Conservation (phyloP, 2,113 vertebrate genomes). For the Crotalus viridis region DNA sequence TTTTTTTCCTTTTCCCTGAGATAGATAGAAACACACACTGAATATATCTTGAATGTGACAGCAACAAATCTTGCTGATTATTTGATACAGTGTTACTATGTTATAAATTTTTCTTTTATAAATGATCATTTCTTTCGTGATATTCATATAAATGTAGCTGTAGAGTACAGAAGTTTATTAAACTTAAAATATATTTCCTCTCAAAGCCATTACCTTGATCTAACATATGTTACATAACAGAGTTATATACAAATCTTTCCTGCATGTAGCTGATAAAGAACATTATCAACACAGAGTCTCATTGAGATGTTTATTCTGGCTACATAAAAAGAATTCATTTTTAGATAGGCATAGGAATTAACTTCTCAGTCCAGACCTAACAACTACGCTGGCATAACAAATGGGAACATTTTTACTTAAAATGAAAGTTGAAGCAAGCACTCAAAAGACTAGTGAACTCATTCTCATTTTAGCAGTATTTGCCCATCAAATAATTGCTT, state of each 20-base stretch:
- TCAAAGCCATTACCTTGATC: background rate
- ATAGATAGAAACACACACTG: background rate
- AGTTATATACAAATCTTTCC: background rate
- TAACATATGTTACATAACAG: background rate
- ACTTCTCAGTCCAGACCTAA: background rate
- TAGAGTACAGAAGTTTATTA: conserved; percentile 23
- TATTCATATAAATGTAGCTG: conserved; percentile 4
- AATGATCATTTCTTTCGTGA: background rate
- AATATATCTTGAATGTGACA: background rate
- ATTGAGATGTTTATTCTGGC: background rate
- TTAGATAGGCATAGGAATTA: background rate
- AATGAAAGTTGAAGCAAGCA: background rate
- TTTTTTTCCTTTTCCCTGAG: background rate
- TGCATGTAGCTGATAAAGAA: background rate
- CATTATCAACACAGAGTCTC: background rate
- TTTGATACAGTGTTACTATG: background rate
- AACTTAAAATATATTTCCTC: background rate
- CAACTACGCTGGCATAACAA: background rate
- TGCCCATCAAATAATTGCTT: background rate
- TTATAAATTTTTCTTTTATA: background rate
- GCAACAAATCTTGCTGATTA: background rate
- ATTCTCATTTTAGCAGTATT: conserved; percentile 10
- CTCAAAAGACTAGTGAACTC: conserved; percentile 19
- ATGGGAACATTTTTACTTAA: background rate
- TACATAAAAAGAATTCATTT: background rate